Conservation (phyloP, 2,113 vertebrate genomes). For the Phyllostomus hastatus region DNA sequence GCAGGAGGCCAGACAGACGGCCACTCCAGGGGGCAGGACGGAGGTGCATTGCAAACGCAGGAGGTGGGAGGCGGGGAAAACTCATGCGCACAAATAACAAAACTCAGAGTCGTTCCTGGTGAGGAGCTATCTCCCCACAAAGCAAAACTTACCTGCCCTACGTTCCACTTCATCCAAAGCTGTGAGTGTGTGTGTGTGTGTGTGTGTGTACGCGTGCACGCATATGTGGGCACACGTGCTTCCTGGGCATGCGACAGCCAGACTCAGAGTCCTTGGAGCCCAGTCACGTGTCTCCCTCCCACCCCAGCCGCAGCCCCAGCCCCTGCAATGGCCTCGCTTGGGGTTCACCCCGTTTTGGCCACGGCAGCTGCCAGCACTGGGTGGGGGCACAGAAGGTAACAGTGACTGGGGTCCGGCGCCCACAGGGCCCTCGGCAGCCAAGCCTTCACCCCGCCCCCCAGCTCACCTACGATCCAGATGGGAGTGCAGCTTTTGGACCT, state of each 20-base stretch:
- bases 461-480: not conserved
- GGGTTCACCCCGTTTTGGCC: not conserved
- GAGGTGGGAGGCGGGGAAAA: not conserved
- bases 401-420: not conserved
- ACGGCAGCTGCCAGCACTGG: not conserved
- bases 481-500: not conserved
- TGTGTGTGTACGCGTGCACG: accelerated
- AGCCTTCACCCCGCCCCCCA: not conserved
- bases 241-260: not conserved
- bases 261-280: not conserved
- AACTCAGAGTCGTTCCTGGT: not conserved
- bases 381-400: not conserved
- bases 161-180: not conserved
- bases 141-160: not conserved
- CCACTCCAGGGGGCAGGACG: not conserved
- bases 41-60: not conserved
- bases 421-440: not conserved
- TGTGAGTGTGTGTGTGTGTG: accelerated
- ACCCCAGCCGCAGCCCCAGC: not conserved
- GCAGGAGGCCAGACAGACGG: not conserved
- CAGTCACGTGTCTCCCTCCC: not conserved
- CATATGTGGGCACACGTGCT: accelerated
- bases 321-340: not conserved
- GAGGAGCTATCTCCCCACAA: not conserved
- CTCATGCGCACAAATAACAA: not conserved